Evolutionary conservation across 2,888 invertebrate genomes (phyloP), one percentile per base, ranked within the genome.

Genomic region (Clitarchus hookeri): DNA sequence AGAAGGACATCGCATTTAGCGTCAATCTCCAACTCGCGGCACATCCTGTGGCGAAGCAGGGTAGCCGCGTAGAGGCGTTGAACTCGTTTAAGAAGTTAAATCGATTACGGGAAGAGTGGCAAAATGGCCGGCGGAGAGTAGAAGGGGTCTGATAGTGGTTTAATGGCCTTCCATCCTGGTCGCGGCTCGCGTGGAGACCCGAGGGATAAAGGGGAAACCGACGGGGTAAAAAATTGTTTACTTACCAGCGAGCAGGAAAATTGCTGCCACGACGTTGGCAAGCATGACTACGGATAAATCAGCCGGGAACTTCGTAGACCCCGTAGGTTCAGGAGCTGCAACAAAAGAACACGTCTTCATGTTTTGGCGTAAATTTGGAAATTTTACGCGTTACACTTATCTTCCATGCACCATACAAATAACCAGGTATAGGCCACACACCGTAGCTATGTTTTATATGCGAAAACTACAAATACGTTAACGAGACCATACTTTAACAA

Each of bases 171-270:
- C 65, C n/a, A 65, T 23, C 65, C 65, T n/a, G 23, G 19, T 2
- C 65, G 3, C 16, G 65, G 65, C 23, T 65, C 19, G 8, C 6
- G 65, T 23, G 6, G 65, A 65, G n/a, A 23, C 16, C n/a, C n/a
- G 65, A 13, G 48, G 8, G 16, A 13, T 48, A 11, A 65, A n/a
- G 65, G 65, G 65, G 23, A 16, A 19, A 0, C 8, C 65, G 19
- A 19, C 8, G n/a, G 65, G 16, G 65, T 65, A 16, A n/a, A 19
- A 65, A 65, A 65, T 65, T 65, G 65, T 65, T 65, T 65, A 65
- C 65, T 65, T 65, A 65, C 65, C 65, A 65, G 65, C 65, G 65
- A 65, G 65, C 65, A 65, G 65, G 65, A 65, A 65, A 65, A 65
- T 65, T 65, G 65, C 65, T 23, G 65, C 65, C 65, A 65, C n/a